Base-by-base conservation (phyloP, 2,888 invertebrate genomes). In the Erebia palarica region DNA sequence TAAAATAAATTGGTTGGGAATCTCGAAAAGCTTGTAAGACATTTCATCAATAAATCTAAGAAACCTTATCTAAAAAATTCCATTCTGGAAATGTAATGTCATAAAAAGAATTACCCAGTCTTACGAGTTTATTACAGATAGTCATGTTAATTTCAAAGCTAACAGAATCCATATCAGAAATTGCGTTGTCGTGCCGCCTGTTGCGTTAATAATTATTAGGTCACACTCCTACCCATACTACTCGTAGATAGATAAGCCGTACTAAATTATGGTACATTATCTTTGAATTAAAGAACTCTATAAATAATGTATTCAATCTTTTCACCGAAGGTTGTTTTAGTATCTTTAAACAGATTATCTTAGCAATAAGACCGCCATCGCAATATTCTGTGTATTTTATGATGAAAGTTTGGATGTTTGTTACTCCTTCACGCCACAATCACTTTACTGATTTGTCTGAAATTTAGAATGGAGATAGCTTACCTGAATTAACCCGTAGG, bases 121-220 rank as follows among this genome's bases (percentile, higher is more conserved):
- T 36, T 36, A 51, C 64, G 65, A 70, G 11, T 57, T 60, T 68
- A 69, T 75, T 68, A 71, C n/a, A 58, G 72, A 72, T 69, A 74
- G 68, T 72, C 60, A 74, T 71, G 74, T 67, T 72, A 70, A 74
- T 74, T 73, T 69, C 68, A 61, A 71, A 75, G 59, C 70, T 58
- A 74, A 73, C 71, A 63, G 71, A 68, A 71, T 74, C 49, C n/a
- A 55, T 69, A 68, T 69, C 72, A 64, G 58, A 69, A 36, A 68
- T 70, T 74, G 71, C 72, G 69, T 70, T 72, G 71, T 68, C 59
- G 57, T 21, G 36, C 36, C 36, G 36, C 36, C 36, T 36, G 36
- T 36, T 36, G 36, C 36, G 36, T 68, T 63, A 16, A 58, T 36
- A 36, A 65, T 70, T 67, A 67, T 64, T 68, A 53, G 73, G 73